Evolutionary conservation across 1,140 invertebrate genomes (phyloP).

Genomic region (Diorhabda sublineata): DNA sequence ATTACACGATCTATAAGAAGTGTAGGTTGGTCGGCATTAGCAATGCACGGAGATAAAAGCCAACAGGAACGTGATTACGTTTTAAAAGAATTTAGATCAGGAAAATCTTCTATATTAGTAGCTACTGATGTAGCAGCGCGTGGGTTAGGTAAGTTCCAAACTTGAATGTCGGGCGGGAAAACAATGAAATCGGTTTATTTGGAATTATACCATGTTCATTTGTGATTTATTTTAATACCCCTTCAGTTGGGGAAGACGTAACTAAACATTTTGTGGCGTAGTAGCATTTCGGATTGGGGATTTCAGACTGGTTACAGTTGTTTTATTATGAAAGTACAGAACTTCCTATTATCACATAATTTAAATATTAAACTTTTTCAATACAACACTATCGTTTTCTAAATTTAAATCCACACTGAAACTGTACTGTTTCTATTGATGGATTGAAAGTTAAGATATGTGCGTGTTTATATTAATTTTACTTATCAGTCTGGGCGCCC

Average conservation of each 20-base stretch:
- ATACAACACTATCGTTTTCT: not conserved
- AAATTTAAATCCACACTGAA: not conserved
- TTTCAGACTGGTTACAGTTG: constrained; percentile 41
- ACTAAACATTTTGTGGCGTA: constrained; percentile 13
- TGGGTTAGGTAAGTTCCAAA: constrained; percentile 81
- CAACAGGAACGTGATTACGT: constrained; percentile 95
- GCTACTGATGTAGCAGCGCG: constrained; percentile 98
- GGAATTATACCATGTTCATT: constrained; percentile 21
- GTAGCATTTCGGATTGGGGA: constrained; percentile 36
- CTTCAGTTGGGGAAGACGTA: not conserved
- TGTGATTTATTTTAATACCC: constrained; percentile 13
- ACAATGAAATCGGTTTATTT: constrained; percentile 16
- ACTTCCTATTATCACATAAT: not conserved
- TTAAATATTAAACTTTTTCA: not conserved
- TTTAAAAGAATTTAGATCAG: constrained; percentile 87
- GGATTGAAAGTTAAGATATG: not conserved
- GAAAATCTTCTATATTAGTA: constrained; percentile 85
- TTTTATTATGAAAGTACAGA: not conserved
- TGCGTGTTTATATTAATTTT: not conserved
- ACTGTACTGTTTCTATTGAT: too few species aligned
- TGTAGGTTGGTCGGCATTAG: constrained; percentile 84
- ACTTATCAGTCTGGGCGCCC: constrained; percentile 58
- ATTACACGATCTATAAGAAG: constrained; percentile 86
- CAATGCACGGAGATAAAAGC: constrained; percentile 96
- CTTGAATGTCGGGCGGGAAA: not conserved